A percentile compares a stretch with the other conserved stretches of the same genome.
These are phyloP conservation scores for Melanotaenia boesemani DNA, from an alignment of 2,797 vertebrate genomes.

Conservation along the genomic window DNA sequence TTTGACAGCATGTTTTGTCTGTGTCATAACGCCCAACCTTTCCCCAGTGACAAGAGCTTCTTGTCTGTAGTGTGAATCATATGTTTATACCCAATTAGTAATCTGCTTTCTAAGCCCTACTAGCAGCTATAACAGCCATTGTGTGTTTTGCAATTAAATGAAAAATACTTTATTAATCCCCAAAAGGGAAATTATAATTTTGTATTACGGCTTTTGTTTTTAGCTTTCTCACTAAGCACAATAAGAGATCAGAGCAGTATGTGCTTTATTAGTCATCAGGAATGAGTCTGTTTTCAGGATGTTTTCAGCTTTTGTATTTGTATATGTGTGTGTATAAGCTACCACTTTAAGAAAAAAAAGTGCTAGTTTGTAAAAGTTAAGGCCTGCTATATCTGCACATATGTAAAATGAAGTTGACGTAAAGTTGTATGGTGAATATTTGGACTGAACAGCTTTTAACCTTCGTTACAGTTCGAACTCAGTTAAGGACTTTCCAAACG, in stretches of 20 bases:
- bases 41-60: constrained; percentile 56
- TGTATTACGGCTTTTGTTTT: not conserved
- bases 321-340: not conserved
- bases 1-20: constrained; percentile 32
- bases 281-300: constrained; percentile 43
- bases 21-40: constrained; percentile 58
- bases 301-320: constrained; percentile 14
- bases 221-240: constrained; percentile 50
- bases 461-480: no score
- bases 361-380: not conserved
- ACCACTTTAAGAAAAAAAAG: not conserved
- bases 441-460: no score
- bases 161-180: no score
- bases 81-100: constrained; percentile 66
- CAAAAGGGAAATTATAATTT: no score
- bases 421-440: no score
- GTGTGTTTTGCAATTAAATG: constrained; percentile 12
- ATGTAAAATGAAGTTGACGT: no score
- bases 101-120: constrained; percentile 66
- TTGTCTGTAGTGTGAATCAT: constrained; percentile 73
- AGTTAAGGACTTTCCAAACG: no score
- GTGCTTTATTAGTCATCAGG: constrained; percentile 71
- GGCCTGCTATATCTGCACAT: not conserved
- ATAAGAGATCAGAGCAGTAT: constrained; percentile 59
- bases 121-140: constrained; percentile 52